phyloP scores from a whole-genome alignment of 2,797 vertebrate species.

The Halcyon badia region DNA sequence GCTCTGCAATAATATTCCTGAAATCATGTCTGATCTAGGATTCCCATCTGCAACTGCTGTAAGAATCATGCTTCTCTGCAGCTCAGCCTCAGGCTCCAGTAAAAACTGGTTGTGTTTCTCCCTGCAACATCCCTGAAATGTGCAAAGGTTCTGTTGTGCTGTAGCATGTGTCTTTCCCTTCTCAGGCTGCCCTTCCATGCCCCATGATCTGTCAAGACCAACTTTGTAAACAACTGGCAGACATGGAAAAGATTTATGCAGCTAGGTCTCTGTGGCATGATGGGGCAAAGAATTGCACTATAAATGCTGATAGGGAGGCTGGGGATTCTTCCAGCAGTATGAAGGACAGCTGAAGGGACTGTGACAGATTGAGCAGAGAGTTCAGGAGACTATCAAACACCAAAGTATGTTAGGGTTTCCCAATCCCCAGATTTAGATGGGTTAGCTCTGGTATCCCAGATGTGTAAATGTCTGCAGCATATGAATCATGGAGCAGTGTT shows the following conservation, averaged over 20 bases:
- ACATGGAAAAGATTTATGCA: background rate
- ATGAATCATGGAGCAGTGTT: background rate
- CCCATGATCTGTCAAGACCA: background rate
- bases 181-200: background rate
- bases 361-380: accelerated
- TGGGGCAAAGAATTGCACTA: background rate
- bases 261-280: background rate
- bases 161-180: background rate
- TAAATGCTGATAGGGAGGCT: background rate
- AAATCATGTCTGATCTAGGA: background rate
- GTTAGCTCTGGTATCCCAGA: background rate
- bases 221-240: background rate
- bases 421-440: background rate
- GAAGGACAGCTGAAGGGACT: background rate
- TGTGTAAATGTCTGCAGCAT: background rate
- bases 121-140: background rate
- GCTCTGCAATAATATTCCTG: background rate
- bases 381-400: background rate
- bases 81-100: background rate
- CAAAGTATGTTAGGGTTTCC: background rate
- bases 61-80: background rate
- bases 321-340: background rate
- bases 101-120: background rate
- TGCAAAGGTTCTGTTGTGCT: background rate
- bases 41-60: background rate